Base-by-base conservation (phyloP, 2,888 invertebrate genomes). In the Aleiodes alternator region DNA sequence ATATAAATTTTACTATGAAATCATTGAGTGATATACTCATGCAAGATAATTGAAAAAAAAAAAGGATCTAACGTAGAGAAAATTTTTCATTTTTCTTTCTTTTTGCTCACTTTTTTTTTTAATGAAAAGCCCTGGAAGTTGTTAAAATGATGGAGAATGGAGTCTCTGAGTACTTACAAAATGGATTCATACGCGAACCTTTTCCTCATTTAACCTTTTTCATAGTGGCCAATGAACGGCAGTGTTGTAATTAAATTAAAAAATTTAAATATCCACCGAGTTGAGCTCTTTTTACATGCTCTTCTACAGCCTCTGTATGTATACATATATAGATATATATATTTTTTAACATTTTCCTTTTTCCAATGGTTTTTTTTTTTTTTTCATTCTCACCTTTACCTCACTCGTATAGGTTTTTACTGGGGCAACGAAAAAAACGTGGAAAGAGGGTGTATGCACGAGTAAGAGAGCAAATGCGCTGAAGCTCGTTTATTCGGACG, bases 221-320 rank as follows among this genome's bases (percentile, higher is more conserved):
- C 61, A 61, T 61, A 79, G 70, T 73, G 61, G 57, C 69, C 73
- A 9, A 61, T 61, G 76, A 57, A 79, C 78, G 76, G 80, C 61
- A 66, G 68, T 59, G 77, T 69, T 77, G 79, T 82, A 81, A 82
- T 81, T 83, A 79, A 81, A 84, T 84, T 81, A 82, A 83, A 80
- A 83, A 81, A 82, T 82, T 84, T 83, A 81, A 84, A 81, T 84
- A 84, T 80, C 66, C 48, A 66, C 29, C 75, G 69, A 76, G 75
- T 72, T 53, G 73, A 73, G 64, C 71, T 69, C 64, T 34, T 34
- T 64, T 68, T 66, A 59, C 53, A 51, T 59, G 14, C 16, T 56
- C 64, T 59, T 50, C 53, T 43, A 66, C 11, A 14, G n/a, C 2
- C 14, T n/a, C 38, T 48, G 23, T 75, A 57, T 34, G 4, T 51